Evolutionary conservation across 2,113 vertebrate species (phyloP).

Genomic region (Phrynosoma platyrhinos): DNA sequence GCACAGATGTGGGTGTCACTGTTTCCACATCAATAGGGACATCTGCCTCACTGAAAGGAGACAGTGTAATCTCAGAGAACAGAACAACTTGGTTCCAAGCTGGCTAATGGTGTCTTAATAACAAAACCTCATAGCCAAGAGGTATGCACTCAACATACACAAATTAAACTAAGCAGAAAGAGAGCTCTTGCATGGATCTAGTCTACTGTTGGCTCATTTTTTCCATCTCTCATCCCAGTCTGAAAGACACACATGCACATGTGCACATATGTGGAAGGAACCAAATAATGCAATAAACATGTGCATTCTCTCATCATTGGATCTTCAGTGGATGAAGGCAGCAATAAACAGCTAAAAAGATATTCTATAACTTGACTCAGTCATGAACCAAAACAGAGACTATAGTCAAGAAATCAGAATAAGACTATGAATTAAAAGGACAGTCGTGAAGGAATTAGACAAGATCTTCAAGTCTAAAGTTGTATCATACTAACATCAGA

Average conservation of each 20-base stretch:
- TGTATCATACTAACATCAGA: too few species aligned
- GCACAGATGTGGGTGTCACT: constrained; percentile 82
- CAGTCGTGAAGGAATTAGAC: too few species aligned
- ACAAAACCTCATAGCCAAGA: neutral
- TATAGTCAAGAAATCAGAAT: too few species aligned
- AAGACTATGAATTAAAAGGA: too few species aligned
- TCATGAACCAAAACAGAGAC: too few species aligned
- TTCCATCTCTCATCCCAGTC: neutral
- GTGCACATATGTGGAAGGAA: too few species aligned
- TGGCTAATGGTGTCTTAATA: neutral
- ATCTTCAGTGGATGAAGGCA: too few species aligned
- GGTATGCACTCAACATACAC: neutral
- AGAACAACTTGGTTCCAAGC: rapidly evolving
- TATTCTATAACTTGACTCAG: too few species aligned
- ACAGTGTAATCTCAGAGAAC: neutral
- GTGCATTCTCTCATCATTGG: too few species aligned
- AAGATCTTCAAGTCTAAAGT: too few species aligned
- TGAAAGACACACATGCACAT: neutral
- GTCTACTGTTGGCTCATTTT: neutral
- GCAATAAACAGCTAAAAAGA: too few species aligned
- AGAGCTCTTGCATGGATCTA: neutral
- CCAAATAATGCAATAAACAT: neutral
- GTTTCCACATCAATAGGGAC: constrained; percentile 91
- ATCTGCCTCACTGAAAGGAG: constrained; percentile 85
- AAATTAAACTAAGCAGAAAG: neutral